Evolutionary conservation across 2,888 invertebrate species (phyloP).

Genomic region (Oligia latruncula): DNA sequence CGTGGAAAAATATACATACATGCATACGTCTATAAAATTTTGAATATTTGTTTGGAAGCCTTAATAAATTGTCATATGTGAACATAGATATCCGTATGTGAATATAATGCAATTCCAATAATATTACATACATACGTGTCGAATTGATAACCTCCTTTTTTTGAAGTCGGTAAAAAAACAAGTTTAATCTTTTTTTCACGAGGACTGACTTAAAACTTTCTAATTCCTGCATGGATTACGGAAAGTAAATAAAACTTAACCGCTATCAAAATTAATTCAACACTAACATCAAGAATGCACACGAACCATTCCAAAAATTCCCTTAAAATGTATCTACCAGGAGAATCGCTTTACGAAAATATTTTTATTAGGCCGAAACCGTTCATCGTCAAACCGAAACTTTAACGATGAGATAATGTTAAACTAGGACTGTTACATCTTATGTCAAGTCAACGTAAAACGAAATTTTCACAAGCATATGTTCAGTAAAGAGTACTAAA

Average conservation of each 20-base stretch:
- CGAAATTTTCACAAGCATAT: conserved; percentile 52
- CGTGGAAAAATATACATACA: no score
- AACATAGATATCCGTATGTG: no score
- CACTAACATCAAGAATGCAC: conserved; percentile 22
- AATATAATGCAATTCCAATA: no score
- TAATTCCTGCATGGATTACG: conserved; percentile 43
- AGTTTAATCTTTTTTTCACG: conserved; percentile 5
- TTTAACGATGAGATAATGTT: conserved; percentile 47
- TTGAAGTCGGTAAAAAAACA: conserved; percentile 10
- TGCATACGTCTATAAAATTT: no score
- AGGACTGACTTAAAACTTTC: conserved; percentile 23
- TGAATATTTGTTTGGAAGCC: no score
- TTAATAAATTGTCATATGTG: no score
- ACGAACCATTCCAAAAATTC: conserved; percentile 20
- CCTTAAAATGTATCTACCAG: not conserved
- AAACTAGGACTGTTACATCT: conserved; percentile 25
- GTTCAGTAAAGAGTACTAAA: conserved; percentile 51
- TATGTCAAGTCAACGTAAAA: conserved; percentile 48
- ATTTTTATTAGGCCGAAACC: conserved; percentile 41
- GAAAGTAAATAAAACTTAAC: conserved; percentile 16
- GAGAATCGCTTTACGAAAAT: conserved; percentile 38
- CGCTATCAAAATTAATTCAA: conserved; percentile 34
- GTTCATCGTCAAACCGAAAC: conserved; percentile 3
- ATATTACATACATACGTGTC: no score
- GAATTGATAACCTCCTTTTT: no score